These are phyloP conservation scores for Lasioglossum calceatum DNA, from an alignment of 2,888 invertebrate species.

Conservation along the genomic window DNA sequence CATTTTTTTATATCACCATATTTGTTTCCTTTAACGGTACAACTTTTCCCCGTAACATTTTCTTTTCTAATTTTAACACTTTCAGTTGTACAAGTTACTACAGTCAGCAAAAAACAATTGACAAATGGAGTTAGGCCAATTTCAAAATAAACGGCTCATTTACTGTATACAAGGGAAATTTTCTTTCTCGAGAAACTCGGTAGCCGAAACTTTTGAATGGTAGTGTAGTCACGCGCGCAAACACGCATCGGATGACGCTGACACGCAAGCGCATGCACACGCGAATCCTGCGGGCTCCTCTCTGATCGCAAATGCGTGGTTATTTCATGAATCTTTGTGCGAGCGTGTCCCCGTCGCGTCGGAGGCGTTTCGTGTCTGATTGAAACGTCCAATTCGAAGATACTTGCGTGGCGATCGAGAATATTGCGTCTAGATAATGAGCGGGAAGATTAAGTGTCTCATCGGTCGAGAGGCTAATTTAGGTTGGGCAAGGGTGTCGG, in stretches of 20 bases:
- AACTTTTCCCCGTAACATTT: too few relatives aligned
- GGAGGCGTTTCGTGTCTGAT: constrained; percentile 6
- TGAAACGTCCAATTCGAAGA: constrained; percentile 48
- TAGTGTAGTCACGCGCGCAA: constrained; percentile 27
- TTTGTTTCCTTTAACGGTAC: too few relatives aligned
- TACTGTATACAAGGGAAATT: too few relatives aligned
- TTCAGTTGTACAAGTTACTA: too few relatives aligned
- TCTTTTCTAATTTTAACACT: too few relatives aligned
- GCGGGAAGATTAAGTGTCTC: not conserved
- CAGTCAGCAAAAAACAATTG: too few relatives aligned
- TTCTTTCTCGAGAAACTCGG: too few relatives aligned
- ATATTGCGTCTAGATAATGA: not conserved
- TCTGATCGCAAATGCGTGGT: constrained; percentile 23
- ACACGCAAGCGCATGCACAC: constrained; percentile 15
- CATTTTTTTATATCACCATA: too few relatives aligned
- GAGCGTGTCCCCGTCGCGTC: not conserved
- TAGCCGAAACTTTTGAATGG: not conserved
- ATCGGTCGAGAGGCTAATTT: not conserved
- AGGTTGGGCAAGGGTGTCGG: not conserved
- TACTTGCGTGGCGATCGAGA: constrained; percentile 23
- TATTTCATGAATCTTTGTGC: not conserved
- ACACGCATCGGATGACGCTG: constrained; percentile 8
- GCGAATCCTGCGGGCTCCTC: constrained; percentile 17
- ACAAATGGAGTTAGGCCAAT: too few relatives aligned
- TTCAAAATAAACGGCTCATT: too few relatives aligned